Evolutionary conservation across 2,113 vertebrate species (phyloP), one percentile per base, ranked within the genome.

Genomic region (Boulengeromyrus knoepffleri): DNA sequence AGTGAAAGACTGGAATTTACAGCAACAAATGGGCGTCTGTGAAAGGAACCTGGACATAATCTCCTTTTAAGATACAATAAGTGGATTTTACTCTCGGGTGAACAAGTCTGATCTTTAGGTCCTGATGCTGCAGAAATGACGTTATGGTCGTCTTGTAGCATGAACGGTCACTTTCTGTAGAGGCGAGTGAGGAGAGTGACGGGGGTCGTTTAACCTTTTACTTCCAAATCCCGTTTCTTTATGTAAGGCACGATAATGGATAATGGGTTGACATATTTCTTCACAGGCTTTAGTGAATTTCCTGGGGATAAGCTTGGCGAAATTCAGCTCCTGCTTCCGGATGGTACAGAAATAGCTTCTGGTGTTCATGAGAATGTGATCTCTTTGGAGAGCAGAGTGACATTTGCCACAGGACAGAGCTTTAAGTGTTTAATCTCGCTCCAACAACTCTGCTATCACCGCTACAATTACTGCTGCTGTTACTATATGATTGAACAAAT

Each of bases 51-150:
- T 93, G 94, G 94, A 94, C 94, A 92, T 90, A 89, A 90, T 92
- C 91, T 91, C 88, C 93, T 93, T 93, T 94, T 94, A 94, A 93
- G 93, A 94, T 94, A 94, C 84, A 84, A 86, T 93, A 93, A 93
- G 94, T 94, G 94, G 83, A 93, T 92, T 89, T 90, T 90, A 90
- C 91, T 93, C 92, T 90, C 10, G 2, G 8, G 1, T 83, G 47
- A 53, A 4, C 31, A 80, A 7, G 47, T 36, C 17, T 27, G 10
- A 58, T 58, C n/a, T 62, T 58, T 45, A 15, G 5, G n/a, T 19
- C n/a, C n/a, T 5, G 49, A 39, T 84, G 47, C 49, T 53, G 46
- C 31, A 56, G 27, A 42, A 89, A 66, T 74, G 0, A 24, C 5
- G 3, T 10, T 42, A 80, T 31, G 74, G 36, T 42, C 42, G 6